Base-by-base conservation (phyloP, 2,113 vertebrate species). In the Anguilla rostrata region DNA sequence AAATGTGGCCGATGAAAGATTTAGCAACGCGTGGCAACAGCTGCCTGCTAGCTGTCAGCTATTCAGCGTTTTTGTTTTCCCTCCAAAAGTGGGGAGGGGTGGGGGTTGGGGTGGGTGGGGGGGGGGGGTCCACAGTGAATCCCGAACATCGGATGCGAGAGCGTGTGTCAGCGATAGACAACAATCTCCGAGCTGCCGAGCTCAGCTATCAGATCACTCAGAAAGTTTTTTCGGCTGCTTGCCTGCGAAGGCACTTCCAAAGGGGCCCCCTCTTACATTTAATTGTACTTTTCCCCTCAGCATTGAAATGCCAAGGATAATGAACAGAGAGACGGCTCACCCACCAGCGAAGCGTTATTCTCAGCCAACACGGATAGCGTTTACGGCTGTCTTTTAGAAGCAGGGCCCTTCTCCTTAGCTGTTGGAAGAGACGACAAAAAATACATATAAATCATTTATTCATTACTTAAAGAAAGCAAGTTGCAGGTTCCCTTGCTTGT, bases 331-430 rank as follows among this genome's bases (percentile, higher is more conserved):
- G 39, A 82, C 85, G 83, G 83, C 91, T 88, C 90, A 46, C 34
- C 84, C 84, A 87, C 86, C 86, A 88, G 87, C 84, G 82, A 92
- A 92, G 89, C 89, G 86, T 85, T 87, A 88, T 88, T 90, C 90
- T 60, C 83, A 78, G 84, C 88, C 71, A 90, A 92, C 85, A 90
- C 83, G 90, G 90, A 89, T 89, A 89, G 87, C 90, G 89, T 88
- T 90, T 88, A 88, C 89, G 82, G 78, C 87, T 86, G 80, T 89
- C 85, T 89, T 87, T 79, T 39, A 46, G 86, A 75, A 89, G 46
- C 84, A 14, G 78, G 41, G 81, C n/a, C 4, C 66, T 89, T 89
- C 34, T 57, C 63, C 83, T 63, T 16, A 81, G 85, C 84, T 39
- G 80, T 56, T 84, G 41, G 66, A 46, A 88, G 87, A 88, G 82